Conservation (phyloP, 2,113 vertebrate genomes). For the Brachypteracias leptosomus region DNA sequence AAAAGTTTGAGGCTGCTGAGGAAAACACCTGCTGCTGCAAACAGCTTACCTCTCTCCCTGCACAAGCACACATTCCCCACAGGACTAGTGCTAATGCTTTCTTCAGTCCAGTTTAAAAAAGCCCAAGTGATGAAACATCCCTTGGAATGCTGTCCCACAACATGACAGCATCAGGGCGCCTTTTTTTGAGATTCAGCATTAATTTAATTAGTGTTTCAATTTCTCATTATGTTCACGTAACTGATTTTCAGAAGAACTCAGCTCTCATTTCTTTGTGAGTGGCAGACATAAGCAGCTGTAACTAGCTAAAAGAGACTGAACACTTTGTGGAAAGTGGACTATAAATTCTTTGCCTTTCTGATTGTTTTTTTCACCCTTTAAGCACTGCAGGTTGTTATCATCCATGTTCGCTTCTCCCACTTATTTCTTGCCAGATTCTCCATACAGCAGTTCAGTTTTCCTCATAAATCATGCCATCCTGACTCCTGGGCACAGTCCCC, state of each 20-base stretch:
- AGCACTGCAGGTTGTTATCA: neutral
- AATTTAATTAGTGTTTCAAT: neutral
- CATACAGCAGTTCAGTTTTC: neutral
- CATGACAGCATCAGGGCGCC: neutral
- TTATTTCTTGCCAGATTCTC: neutral
- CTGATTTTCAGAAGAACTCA: neutral
- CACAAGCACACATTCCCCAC: neutral
- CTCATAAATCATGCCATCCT: neutral
- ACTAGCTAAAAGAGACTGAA: neutral
- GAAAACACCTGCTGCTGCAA: slow-evolving; percentile 16
- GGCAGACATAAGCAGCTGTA: neutral
- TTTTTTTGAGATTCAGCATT: neutral
- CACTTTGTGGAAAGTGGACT: neutral
- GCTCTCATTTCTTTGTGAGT: neutral
- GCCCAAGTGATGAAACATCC: neutral
- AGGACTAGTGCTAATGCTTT: neutral
- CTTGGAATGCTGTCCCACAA: neutral
- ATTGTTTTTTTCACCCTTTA: neutral
- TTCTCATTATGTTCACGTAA: neutral
- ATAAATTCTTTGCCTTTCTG: neutral
- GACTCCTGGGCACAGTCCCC: neutral
- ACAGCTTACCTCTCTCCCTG: neutral
- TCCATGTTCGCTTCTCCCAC: neutral
- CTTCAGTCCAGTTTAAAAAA: neutral
- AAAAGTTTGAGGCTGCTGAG: neutral